Evolutionary conservation across 2,888 invertebrate species (phyloP).

Genomic region (Acleris emargana): DNA sequence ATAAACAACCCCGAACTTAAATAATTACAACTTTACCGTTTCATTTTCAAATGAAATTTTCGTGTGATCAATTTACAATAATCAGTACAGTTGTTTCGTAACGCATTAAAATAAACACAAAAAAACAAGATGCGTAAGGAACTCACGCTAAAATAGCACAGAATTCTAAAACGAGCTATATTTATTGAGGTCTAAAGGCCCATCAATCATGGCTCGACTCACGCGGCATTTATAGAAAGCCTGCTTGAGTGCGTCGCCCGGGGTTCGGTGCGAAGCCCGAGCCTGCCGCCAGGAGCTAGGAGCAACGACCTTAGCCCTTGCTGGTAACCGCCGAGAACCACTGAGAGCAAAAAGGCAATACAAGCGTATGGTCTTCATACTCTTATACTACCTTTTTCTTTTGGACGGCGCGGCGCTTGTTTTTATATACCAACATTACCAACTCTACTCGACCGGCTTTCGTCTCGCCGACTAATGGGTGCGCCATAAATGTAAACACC

Average conservation of each 20-base stretch:
- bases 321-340: constrained; percentile 54
- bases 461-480: constrained; percentile 55
- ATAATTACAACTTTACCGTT: no score
- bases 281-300: constrained; percentile 58
- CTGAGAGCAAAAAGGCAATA: not conserved
- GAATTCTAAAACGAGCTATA: constrained; percentile 15
- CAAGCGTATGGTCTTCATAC: no score
- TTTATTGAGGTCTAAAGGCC: constrained; percentile 36
- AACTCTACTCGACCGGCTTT: constrained; percentile 43
- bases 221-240: constrained; percentile 51
- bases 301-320: constrained; percentile 77
- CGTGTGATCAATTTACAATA: no score
- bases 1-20: no score
- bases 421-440: constrained; percentile 20
- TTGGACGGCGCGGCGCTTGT: no score
- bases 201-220: constrained; percentile 50
- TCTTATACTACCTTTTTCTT: no score
- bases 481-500: constrained; percentile 46
- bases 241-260: constrained; percentile 66
- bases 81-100: no score
- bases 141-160: not conserved
- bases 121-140: constrained; percentile 12
- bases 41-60: no score
- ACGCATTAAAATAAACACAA: constrained; percentile 16
- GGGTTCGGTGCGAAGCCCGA: constrained; percentile 55